Evolutionary conservation across 2,113 vertebrate genomes (phyloP), one percentile per base, ranked within the genome.

Genomic region (Microcebus ravelobensis): DNA sequence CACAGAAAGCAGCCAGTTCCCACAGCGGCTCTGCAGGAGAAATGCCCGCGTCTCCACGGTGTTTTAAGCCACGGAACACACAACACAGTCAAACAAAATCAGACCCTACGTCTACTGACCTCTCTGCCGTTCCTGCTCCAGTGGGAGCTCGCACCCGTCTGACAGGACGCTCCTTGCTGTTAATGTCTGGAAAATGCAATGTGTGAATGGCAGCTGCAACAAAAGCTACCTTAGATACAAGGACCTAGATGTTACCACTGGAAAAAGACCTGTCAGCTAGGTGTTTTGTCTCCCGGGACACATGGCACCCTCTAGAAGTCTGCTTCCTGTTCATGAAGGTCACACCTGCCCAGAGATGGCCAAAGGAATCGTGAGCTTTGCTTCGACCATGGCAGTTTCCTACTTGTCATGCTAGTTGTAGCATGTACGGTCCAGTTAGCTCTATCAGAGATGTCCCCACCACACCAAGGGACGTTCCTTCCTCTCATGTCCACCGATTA

Each of bases 21-120:
- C 55, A 10, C 2, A 0, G 5, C 29, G 6, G 45, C 20, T 18
- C 45, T 7, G 15, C 2, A 3, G 74, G 50, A 84, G 5, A 13
- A 36, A 63, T 8, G 20, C 18, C 68, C 13, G 17, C 27, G 17
- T 15, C 80, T 48, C 11, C 17, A 0, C 31, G 36, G 7, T n/a
- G 29, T 63, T 42, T 52, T 17, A 5, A 39, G 83, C 92, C 39
- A 15, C 0, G 2, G 45, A 39, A 2, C 2, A 13, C 36, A 18
- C 6, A 23, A 29, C 1, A 31, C 4, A 13, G 18, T 17, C 50
- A 36, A 59, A n/a, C 6, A 8, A 31, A 42, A 18, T 2, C 1
- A 15, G 70, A 31, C 20, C 25, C 76, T 23, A 3, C 12, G 12
- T 6, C n/a, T 25, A 4, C 8, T 12, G 3, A 4, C 34, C 39